phyloP scores from a whole-genome alignment of 2,888 invertebrate species.

The Orthosia gothica region DNA sequence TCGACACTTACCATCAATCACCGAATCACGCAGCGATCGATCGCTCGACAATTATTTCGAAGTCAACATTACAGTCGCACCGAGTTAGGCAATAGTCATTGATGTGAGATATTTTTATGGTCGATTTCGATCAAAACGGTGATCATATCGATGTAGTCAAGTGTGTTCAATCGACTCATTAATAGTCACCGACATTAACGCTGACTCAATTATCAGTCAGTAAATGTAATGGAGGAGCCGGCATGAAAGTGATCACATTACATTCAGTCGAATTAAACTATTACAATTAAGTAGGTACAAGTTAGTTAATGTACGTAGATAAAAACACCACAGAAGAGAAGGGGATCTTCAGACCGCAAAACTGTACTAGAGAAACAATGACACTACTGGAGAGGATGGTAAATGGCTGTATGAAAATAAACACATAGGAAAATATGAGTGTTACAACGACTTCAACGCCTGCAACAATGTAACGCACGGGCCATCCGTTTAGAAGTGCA shows the following conservation, averaged over 20 bases:
- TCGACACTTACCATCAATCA: constrained; percentile 50
- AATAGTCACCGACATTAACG: constrained; percentile 1
- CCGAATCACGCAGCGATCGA: constrained; percentile 35
- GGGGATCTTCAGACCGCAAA: background rate
- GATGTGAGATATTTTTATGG: constrained; percentile 11
- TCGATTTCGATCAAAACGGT: constrained; percentile 15
- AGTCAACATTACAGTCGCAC: constrained; percentile 22
- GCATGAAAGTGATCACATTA: constrained; percentile 5
- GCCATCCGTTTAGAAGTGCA: too few relatives aligned
- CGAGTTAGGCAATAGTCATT: constrained; percentile 9
- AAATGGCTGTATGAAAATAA: background rate
- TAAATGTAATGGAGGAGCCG: background rate
- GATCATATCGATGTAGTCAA: constrained; percentile 8
- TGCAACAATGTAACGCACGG: background rate
- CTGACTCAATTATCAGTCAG: constrained; percentile 6
- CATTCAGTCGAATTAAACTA: background rate
- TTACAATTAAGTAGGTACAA: background rate
- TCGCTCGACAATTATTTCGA: constrained; percentile 24
- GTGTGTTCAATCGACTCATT: constrained; percentile 13
- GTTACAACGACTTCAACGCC: background rate
- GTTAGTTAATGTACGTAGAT: too few relatives aligned
- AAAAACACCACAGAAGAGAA: too few relatives aligned
- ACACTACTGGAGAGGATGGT: background rate
- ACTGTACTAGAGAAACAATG: background rate
- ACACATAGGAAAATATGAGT: background rate